A percentile compares a stretch with the other conserved stretches of the same genome.
Evolutionary conservation across 2,797 vertebrate genomes (phyloP).

Genomic region (Peromyscus eremicus): DNA sequence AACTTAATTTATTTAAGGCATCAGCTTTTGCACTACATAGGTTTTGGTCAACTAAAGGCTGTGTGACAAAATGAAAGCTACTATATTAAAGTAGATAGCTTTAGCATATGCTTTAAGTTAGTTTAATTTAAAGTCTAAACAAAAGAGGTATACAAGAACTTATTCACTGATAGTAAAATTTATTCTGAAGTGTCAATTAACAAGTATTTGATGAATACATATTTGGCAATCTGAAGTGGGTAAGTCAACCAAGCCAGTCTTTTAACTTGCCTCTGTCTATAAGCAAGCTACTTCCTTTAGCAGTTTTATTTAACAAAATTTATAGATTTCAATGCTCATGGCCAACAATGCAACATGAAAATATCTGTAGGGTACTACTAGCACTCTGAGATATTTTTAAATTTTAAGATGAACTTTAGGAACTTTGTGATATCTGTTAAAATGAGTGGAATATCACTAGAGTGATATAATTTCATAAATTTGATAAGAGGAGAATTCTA

Average conservation of each 20-base stretch:
- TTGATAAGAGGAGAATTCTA: neutral
- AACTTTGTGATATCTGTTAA: neutral
- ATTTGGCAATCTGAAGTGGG: too few relatives aligned
- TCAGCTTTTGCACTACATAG: neutral
- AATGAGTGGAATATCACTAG: neutral
- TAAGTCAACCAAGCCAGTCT: too few relatives aligned
- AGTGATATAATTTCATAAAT: neutral
- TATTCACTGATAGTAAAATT: neutral
- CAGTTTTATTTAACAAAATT: too few relatives aligned
- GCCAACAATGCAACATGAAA: too few relatives aligned
- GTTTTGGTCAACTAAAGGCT: neutral
- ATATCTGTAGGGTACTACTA: too few relatives aligned
- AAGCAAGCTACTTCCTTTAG: too few relatives aligned
- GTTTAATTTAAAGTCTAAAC: too few relatives aligned
- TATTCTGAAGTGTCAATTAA: neutral
- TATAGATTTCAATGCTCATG: too few relatives aligned
- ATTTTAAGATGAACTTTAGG: neutral
- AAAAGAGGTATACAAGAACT: too few relatives aligned
- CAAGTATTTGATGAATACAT: neutral
- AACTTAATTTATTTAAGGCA: neutral
- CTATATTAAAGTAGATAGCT: too few relatives aligned
- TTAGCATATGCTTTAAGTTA: too few relatives aligned
- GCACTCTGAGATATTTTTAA: neutral
- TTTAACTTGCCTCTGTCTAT: too few relatives aligned
- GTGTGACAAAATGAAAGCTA: neutral